A percentile compares a stretch with the other conserved stretches of the same genome.
phyloP scores from a whole-genome alignment of 2,797 vertebrate genomes.

The Girardinus metallicus region DNA sequence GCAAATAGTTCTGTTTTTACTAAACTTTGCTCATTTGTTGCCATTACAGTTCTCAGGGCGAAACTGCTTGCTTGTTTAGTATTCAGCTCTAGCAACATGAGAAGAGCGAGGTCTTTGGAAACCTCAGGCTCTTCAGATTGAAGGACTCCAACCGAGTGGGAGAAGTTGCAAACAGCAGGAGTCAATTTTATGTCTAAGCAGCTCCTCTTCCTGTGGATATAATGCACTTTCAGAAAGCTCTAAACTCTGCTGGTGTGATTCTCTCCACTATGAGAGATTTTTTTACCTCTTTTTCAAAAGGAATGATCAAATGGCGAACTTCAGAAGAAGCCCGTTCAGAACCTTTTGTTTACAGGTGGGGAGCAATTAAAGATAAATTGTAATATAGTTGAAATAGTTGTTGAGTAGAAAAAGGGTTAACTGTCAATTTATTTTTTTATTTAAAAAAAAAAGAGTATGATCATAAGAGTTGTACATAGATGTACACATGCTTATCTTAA shows the following conservation, averaged over 20 bases:
- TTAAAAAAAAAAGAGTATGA: not conserved
- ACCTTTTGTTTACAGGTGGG: constrained; percentile 25
- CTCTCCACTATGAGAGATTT: constrained; percentile 39
- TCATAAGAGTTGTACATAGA: not conserved
- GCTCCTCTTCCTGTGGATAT: constrained; percentile 64
- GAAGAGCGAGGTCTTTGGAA: constrained; percentile 48
- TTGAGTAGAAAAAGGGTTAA: not conserved
- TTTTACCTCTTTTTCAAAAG: constrained; percentile 32
- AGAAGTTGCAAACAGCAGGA: constrained; percentile 73
- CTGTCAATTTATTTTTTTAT: not conserved
- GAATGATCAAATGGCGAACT: constrained; percentile 31
- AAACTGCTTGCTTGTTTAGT: constrained; percentile 50
- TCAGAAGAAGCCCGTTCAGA: constrained; percentile 19
- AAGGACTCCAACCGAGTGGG: constrained; percentile 69
- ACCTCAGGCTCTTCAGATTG: constrained; percentile 66
- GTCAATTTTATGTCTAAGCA: constrained; percentile 73
- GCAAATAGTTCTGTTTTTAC: constrained; percentile 48
- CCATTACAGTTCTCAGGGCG: constrained; percentile 25
- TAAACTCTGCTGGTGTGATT: constrained; percentile 58
- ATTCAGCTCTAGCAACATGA: constrained; percentile 37
- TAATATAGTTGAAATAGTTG: constrained; percentile 5
- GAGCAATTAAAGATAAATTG: not conserved
- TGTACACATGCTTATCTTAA: not conserved
- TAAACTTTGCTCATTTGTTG: constrained; percentile 30
- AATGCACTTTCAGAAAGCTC: constrained; percentile 60